Evolutionary conservation across 2,888 invertebrate species (phyloP), one percentile per base, ranked within the genome.

Genomic region (Chaitophorus viminalis): DNA sequence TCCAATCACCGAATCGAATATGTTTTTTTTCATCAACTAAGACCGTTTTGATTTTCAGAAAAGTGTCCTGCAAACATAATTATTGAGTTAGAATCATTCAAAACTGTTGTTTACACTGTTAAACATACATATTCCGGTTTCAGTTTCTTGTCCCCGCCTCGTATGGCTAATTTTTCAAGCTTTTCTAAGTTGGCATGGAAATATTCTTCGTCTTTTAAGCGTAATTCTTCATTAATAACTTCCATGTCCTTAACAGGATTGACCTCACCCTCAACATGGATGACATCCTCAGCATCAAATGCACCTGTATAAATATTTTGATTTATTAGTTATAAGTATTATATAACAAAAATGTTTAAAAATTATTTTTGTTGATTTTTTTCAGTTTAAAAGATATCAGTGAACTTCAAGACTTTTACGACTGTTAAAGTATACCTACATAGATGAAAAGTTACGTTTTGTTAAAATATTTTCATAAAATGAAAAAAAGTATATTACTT

Each of bases 201-300:
- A 90, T 95, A 95, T 90, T 99, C 99, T 90, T 97, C 94, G 90
- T 99, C 99, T 91, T 99, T 99, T 76, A 99, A 93, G 79, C 99
- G 94, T 87, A 99, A 92, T 91, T 99, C 99, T 91, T 99, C 98
- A 89, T 94, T 94, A 91, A 99, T 99, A 86, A 99, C 99, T 91
- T 98, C 98, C 91, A 99, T 93, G 92, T 99, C 99, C 87, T 99
- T 94, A 0, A 98, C 95, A 0, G 99, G 99, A 92, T 99, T 95
- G 3, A 99, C 98, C 89, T 99, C 99, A 0, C 99, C 99, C 92
- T 99, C 99, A 0, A 99, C 95, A 91, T 99, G 99, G 81, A 97
- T 98, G 0, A 99, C 98, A 91, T 99, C 98, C 88, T 98, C 97
- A 91, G 99, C 98, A 89, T 99, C 99, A 91, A 99, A 99, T 17